These are phyloP conservation scores for Huso huso DNA, from an alignment of 2,797 vertebrate genomes.

Conservation along the genomic window DNA sequence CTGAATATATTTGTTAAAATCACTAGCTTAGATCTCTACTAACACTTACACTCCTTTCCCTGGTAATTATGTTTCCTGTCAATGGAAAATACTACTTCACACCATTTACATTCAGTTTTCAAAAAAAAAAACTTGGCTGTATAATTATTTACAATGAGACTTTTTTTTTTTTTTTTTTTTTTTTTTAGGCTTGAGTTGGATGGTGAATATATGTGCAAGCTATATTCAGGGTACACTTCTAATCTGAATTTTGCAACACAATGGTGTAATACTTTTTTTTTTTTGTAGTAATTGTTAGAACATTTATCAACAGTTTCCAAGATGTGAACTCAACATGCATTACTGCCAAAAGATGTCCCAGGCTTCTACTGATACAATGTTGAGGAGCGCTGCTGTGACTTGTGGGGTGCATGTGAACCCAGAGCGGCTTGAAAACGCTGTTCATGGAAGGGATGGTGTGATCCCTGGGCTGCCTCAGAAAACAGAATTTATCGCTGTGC, in stretches of 20 bases:
- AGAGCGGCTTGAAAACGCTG: conserved; percentile 13
- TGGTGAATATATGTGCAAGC: neutral
- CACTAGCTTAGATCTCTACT: too few relatives aligned
- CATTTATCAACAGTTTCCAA: conserved; percentile 16
- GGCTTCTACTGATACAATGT: neutral
- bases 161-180: neutral
- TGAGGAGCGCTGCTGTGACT: conserved; percentile 5
- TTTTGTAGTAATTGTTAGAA: conserved; percentile 20
- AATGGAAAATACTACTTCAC: too few relatives aligned
- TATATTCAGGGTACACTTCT: neutral
- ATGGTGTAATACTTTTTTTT: neutral
- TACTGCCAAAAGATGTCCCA: neutral
- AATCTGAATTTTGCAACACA: neutral
- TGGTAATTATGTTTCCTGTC: too few relatives aligned
- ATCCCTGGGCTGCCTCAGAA: conserved; percentile 42
- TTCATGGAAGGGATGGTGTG: conserved; percentile 10
- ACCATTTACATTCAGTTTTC: too few relatives aligned
- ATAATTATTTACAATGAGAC: neutral
- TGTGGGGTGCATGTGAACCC: neutral
- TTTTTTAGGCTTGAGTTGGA: neutral
- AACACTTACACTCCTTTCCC: too few relatives aligned
- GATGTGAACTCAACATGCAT: neutral
- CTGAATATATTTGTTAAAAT: too few relatives aligned
- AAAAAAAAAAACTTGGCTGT: neutral
- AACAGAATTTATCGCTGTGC: conserved; percentile 63